phyloP scores from a whole-genome alignment of 2,888 invertebrate species.

The Xanthia togata region DNA sequence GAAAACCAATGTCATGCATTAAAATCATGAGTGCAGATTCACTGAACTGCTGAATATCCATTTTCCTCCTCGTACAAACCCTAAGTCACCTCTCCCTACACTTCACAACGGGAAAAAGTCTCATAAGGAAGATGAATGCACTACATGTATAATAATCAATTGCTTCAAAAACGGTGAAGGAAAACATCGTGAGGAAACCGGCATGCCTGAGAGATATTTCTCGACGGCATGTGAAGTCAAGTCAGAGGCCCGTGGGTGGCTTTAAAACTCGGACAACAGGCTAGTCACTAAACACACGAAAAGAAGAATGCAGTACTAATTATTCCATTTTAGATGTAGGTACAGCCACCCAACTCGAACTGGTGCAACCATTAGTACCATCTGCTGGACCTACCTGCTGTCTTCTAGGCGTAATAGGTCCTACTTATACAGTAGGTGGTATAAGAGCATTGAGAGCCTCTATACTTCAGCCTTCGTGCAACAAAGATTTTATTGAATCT shows the following conservation, averaged over 20 bases:
- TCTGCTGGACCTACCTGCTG: slow-evolving; percentile 86
- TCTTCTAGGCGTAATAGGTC: slow-evolving; percentile 85
- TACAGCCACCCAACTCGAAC: slow-evolving; percentile 94
- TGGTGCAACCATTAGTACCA: slow-evolving; percentile 90
- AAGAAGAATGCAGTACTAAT: background rate
- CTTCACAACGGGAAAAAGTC: slow-evolving; percentile 3
- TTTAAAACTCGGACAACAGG: too few relatives aligned
- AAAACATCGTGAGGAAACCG: too few relatives aligned
- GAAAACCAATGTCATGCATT: background rate
- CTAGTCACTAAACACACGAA: too few relatives aligned
- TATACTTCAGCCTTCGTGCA: slow-evolving; percentile 95
- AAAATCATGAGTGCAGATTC: background rate
- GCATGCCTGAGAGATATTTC: too few relatives aligned
- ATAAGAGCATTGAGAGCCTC: slow-evolving; percentile 94
- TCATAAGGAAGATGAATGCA: background rate
- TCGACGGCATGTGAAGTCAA: too few relatives aligned
- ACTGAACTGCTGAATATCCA: background rate
- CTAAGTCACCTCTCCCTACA: background rate
- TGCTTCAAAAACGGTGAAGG: too few relatives aligned
- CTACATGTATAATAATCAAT: too few relatives aligned
- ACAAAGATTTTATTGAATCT: slow-evolving; percentile 91
- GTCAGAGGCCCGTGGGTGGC: too few relatives aligned
- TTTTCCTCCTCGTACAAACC: background rate
- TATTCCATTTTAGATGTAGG: slow-evolving; percentile 92
- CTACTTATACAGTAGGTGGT: slow-evolving; percentile 91